phyloP scores from a whole-genome alignment of 2,888 invertebrate species.

The Platypus cylindrus region DNA sequence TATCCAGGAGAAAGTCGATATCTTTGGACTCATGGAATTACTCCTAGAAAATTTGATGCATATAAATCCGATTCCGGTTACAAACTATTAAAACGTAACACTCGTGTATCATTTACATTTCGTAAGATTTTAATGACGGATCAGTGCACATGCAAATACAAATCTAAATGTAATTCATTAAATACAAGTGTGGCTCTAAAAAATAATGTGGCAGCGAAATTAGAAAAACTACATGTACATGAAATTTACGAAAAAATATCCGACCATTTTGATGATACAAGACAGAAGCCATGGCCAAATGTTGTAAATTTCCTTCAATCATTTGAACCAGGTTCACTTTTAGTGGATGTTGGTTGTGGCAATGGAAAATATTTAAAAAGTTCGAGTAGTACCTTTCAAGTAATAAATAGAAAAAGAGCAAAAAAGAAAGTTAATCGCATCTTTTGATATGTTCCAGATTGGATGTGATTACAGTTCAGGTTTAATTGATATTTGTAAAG shows the following conservation, averaged over 20 bases:
- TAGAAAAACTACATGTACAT: constrained; percentile 70
- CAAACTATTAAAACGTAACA: constrained; percentile 41
- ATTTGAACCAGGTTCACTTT: constrained; percentile 52
- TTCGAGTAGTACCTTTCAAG: no score
- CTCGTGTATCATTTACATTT: constrained; percentile 78
- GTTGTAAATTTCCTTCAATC: constrained; percentile 66
- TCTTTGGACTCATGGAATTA: constrained; percentile 81
- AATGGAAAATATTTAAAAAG: constrained; percentile 90
- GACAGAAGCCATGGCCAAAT: constrained; percentile 90
- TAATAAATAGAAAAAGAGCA: no score
- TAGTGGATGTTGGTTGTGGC: constrained; percentile 92
- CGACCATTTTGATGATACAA: constrained; percentile 84
- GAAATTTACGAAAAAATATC: constrained; percentile 91
- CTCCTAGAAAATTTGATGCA: constrained; percentile 68
- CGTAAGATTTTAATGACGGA: constrained; percentile 38
- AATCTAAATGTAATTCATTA: constrained; percentile 53
- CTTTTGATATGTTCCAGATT: constrained; percentile 40
- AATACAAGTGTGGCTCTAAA: constrained; percentile 16
- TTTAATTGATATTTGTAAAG: constrained; percentile 49
- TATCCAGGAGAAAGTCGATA: constrained; percentile 47
- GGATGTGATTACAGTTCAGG: constrained; percentile 71
- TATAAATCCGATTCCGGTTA: constrained; percentile 36
- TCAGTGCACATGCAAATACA: constrained; percentile 54
- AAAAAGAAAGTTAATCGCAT: constrained; percentile 9
- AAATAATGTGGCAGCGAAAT: constrained; percentile 38